Base-by-base conservation (phyloP, 2,888 invertebrate genomes). In the Stegana nigrithorax region DNA sequence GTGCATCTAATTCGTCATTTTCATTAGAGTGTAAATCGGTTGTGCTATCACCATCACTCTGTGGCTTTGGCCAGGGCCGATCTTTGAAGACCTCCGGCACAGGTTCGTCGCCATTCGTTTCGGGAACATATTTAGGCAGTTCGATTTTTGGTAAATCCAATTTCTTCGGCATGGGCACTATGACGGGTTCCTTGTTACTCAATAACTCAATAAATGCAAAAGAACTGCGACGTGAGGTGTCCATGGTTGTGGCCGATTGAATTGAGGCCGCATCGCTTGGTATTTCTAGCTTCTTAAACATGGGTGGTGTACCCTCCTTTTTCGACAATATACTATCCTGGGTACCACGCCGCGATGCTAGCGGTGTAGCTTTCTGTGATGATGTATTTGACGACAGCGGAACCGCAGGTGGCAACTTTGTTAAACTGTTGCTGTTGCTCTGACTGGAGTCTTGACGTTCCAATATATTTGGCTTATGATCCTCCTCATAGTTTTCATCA, bases 161-260 rank as follows among this genome's bases (percentile, higher is more conserved):
- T 39, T 80, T 82, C 58, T 71, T 75, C 27, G 83, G 82, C 81
- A 82, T 76, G 7, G 83, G 83, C 6, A 80, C 81, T 65, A 77
- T 75, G 10, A 80, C 68, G 14, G 82, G 78, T 59, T 69, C 68
- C 58, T 74, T 76, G 51, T 75, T 80, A 39, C 77, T 80, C 64
- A 78, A 73, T 67, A 82, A 69, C 64, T 83, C 83, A 62, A 82
- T 81, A 81, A 81, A 81, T 78, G 82, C 79, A 76, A 78, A 80
- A 36, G 82, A 83, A 57, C 79, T 81, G 62, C 80, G 81, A n/a
- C 80, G 72, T n/a, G 81, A 81, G 32, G 73, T 73, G 56, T 75
- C 71, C 29, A 72, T 42, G 1, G 67, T 61, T 2, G 47, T 47
- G n/a, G n/a, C n/a, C 39, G 5, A 39, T 55, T 55, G 53, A 6